These are phyloP conservation scores for Epicauta chinensis DNA, from an alignment of 1,140 invertebrate species.

Conservation along the genomic window DNA sequence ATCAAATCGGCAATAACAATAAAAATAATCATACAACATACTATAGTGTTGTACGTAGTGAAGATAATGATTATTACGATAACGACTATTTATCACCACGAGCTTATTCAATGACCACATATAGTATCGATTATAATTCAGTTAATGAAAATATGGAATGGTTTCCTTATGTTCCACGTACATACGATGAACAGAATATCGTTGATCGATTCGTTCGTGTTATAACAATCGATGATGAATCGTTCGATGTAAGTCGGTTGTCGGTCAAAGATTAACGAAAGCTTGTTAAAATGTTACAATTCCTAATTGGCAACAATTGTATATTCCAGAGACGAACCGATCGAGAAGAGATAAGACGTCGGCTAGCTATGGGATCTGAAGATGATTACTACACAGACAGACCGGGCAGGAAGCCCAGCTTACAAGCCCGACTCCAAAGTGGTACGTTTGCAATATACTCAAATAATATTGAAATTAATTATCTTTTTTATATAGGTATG, in stretches of 20 bases:
- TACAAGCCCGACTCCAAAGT: conserved; percentile 80
- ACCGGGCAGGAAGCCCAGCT: conserved; percentile 73
- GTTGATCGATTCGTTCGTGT: conserved; percentile 62
- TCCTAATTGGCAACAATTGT: conserved; percentile 5
- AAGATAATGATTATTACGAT: conserved; percentile 34
- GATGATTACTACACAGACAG: conserved; percentile 66
- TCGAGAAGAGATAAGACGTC: conserved; percentile 82
- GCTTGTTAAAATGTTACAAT: background rate
- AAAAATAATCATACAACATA: conserved; percentile 38
- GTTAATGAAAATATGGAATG: conserved; percentile 45
- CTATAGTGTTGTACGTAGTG: conserved; percentile 33
- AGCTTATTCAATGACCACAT: conserved; percentile 38
- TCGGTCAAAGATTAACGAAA: background rate
- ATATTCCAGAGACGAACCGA: conserved; percentile 76
- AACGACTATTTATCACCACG: conserved; percentile 40
- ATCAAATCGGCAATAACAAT: conserved; percentile 23
- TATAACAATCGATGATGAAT: conserved; percentile 48
- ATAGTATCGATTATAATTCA: conserved; percentile 41
- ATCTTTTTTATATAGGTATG: conserved; percentile 51
- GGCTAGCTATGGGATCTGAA: conserved; percentile 80
- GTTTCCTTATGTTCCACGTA: conserved; percentile 38
- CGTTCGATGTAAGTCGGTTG: conserved; percentile 39
- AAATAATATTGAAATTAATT: too few relatives aligned
- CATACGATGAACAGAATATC: conserved; percentile 50
- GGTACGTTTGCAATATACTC: conserved; percentile 39